A percentile compares a stretch with the other conserved stretches of the same genome.
Conservation (phyloP, 2,888 invertebrate genomes). For the Perithous albicinctus region DNA sequence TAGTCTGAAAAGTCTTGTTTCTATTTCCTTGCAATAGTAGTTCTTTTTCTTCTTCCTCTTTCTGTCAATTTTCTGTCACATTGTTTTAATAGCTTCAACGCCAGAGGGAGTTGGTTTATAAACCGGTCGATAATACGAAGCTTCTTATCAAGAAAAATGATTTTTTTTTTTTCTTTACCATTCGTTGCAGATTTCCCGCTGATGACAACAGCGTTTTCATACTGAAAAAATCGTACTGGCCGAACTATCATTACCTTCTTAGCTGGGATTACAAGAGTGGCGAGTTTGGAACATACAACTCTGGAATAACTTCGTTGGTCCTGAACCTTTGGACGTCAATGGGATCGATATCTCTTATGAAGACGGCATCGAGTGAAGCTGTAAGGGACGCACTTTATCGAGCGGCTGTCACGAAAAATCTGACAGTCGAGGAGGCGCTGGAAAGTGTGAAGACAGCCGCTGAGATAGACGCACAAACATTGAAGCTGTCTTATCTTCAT, state of each 20-base stretch:
- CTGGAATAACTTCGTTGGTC: slow-evolving; percentile 89
- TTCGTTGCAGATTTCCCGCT: slow-evolving; percentile 87
- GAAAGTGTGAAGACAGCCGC: slow-evolving; percentile 74
- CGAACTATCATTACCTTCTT: slow-evolving; percentile 92
- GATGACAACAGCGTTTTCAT: slow-evolving; percentile 92
- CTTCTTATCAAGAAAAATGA: background rate
- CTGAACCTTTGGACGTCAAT: slow-evolving; percentile 90
- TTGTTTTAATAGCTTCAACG: background rate
- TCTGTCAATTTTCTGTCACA: no score
- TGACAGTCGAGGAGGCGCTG: slow-evolving; percentile 76
- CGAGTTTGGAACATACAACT: slow-evolving; percentile 91
- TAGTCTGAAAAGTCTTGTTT: background rate
- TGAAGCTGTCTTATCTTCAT: slow-evolving; percentile 73
- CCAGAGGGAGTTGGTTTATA: slow-evolving; percentile 25
- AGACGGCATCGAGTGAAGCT: slow-evolving; percentile 88
- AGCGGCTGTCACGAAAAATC: slow-evolving; percentile 82
- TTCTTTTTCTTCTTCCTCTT: no score
- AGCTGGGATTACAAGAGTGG: slow-evolving; percentile 94
- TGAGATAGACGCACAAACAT: slow-evolving; percentile 70
- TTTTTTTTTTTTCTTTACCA: no score
- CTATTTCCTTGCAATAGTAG: background rate
- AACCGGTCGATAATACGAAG: background rate
- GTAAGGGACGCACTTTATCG: slow-evolving; percentile 88
- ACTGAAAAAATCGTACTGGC: slow-evolving; percentile 91
- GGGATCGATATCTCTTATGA: slow-evolving; percentile 88